phyloP scores from a whole-genome alignment of 2,797 vertebrate genomes.

The Luscinia luscinia region DNA sequence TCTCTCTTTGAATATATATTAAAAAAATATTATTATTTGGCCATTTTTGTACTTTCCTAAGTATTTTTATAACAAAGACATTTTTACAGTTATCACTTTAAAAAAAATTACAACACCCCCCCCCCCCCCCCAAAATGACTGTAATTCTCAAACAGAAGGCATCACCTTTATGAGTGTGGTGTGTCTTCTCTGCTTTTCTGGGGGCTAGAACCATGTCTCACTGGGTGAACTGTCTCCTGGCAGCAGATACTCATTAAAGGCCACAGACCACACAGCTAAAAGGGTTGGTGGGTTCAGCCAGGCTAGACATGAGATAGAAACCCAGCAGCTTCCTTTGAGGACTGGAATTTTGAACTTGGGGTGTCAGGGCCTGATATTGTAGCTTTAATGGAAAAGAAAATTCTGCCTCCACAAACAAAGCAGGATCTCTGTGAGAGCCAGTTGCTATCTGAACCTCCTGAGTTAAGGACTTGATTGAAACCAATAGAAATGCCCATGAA shows the following conservation, averaged over 20 bases:
- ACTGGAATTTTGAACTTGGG: not conserved
- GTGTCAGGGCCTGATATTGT: not conserved
- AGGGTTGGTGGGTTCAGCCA: not conserved
- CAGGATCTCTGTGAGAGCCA: not conserved
- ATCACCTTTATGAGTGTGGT: not conserved
- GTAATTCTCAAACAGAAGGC: not conserved
- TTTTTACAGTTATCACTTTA: not conserved
- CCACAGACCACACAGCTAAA: not conserved
- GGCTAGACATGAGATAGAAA: not conserved
- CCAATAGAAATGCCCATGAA: not conserved
- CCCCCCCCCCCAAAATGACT: not conserved
- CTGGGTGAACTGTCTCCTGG: not conserved
- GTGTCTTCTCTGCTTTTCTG: not conserved
- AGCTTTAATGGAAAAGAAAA: not conserved
- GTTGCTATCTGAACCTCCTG: not conserved
- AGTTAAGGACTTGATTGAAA: not conserved
- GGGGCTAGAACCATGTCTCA: not conserved
- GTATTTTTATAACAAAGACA: not conserved
- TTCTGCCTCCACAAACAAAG: not conserved
- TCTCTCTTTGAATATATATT: not conserved
- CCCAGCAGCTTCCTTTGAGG: not conserved
- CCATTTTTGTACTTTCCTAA: not conserved
- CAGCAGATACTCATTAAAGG: not conserved
- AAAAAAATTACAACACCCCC: no score
- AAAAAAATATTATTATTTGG: not conserved